Evolutionary conservation across 2,113 vertebrate genomes (phyloP).

Genomic region (Ceyx melanurus): DNA sequence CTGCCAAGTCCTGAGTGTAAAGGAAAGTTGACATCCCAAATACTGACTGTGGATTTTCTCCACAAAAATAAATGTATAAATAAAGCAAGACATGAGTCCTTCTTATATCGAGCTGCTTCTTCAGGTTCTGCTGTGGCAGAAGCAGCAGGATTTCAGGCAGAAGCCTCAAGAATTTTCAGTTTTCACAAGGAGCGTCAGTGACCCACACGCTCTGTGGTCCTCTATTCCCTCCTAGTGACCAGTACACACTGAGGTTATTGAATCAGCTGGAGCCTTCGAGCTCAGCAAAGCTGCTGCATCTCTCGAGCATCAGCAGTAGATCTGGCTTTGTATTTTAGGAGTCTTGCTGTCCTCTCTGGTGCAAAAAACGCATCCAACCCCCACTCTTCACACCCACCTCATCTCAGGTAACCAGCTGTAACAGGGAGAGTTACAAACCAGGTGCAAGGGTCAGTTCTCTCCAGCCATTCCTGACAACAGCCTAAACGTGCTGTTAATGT

Average conservation of each 20-base stretch:
- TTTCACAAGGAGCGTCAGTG: background rate
- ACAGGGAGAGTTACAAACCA: accelerated
- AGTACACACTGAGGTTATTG: background rate
- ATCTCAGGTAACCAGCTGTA: background rate
- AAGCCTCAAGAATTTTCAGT: background rate
- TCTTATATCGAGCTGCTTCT: background rate
- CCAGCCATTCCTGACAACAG: background rate
- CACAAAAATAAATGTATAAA: background rate
- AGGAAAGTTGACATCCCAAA: background rate
- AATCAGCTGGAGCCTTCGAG: background rate
- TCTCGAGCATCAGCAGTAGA: background rate
- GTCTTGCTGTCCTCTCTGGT: background rate
- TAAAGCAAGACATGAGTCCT: background rate
- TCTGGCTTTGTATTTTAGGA: background rate
- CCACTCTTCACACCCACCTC: accelerated
- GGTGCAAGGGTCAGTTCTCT: background rate
- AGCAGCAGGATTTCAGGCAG: background rate
- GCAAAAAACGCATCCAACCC: background rate
- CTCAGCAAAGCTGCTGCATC: background rate
- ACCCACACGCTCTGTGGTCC: background rate
- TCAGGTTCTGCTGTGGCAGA: background rate
- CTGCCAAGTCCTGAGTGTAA: background rate
- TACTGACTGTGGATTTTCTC: background rate
- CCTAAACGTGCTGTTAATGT: background rate
- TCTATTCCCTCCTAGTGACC: slow-evolving; percentile 55